These are phyloP conservation scores for Nomada fabriciana DNA, from an alignment of 2,888 invertebrate species.

Conservation along the genomic window DNA sequence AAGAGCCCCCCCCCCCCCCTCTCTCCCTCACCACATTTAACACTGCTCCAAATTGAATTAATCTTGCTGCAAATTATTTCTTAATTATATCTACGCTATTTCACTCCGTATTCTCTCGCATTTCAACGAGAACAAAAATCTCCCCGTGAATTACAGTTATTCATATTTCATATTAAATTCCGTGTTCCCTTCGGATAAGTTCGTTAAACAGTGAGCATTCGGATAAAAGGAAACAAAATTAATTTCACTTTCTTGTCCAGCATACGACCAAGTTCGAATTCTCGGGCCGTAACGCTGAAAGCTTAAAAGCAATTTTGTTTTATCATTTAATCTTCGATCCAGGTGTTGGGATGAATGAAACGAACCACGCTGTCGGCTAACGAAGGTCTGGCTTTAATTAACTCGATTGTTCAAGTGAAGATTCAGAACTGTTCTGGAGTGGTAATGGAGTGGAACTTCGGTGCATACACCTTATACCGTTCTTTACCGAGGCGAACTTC, in stretches of 20 bases:
- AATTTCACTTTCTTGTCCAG: conserved; percentile 7
- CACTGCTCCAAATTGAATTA: no score
- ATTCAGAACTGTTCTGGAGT: conserved; percentile 50
- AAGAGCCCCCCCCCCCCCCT: no score
- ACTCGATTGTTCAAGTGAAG: conserved; percentile 49
- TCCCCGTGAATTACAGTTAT: not conserved
- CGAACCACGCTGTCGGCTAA: conserved; percentile 23
- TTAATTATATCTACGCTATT: no score
- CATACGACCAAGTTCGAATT: not conserved
- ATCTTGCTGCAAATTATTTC: no score
- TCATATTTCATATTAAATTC: not conserved
- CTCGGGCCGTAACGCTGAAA: not conserved
- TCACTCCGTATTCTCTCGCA: no score
- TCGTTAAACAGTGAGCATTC: not conserved
- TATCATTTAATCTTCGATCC: conserved; percentile 22
- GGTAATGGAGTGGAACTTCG: conserved; percentile 53
- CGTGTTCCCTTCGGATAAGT: no score
- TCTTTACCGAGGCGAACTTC: not conserved
- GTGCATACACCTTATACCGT: not conserved
- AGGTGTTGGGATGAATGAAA: conserved; percentile 1
- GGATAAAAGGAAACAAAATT: not conserved
- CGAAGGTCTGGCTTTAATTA: conserved; percentile 61
- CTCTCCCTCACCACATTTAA: no score
- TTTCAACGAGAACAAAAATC: not conserved
- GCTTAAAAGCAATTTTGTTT: conserved; percentile 14